Percentiles rank a stretch among this genome's conserved stretches.
phyloP scores from a whole-genome alignment of 2,888 invertebrate species.

The Phlogophora meticulosa region DNA sequence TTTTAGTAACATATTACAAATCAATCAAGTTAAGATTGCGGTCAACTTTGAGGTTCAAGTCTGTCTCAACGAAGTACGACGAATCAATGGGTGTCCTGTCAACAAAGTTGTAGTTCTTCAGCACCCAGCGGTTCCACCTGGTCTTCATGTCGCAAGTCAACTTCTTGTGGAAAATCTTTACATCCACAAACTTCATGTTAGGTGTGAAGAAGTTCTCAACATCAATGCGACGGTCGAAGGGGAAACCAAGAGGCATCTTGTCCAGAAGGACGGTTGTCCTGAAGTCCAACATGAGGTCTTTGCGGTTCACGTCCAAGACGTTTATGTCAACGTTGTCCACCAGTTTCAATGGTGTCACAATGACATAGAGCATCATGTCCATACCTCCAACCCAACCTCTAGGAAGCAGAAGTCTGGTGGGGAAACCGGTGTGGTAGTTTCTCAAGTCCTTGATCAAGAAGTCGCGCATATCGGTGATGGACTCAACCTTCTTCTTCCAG shows the following conservation, averaged over 20 bases:
- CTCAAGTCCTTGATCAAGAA: constrained; percentile 79
- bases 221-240: constrained; percentile 93
- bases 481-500: constrained; percentile 92
- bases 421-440: constrained; percentile 92
- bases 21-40: constrained; percentile 57
- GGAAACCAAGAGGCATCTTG: constrained; percentile 93
- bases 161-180: constrained; percentile 92
- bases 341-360: constrained; percentile 90
- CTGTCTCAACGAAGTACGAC: constrained; percentile 77
- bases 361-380: constrained; percentile 92
- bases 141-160: constrained; percentile 85
- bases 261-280: constrained; percentile 89
- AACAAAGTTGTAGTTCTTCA: constrained; percentile 80
- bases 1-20: constrained; percentile 27
- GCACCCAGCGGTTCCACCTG: constrained; percentile 83
- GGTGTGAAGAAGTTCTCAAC: constrained; percentile 92
- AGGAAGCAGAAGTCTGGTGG: constrained; percentile 93
- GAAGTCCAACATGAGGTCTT: constrained; percentile 83
- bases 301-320: constrained; percentile 85
- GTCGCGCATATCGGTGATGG: constrained; percentile 85
- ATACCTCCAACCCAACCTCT: constrained; percentile 93
- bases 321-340: constrained; percentile 82
- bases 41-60: constrained; percentile 68
- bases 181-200: constrained; percentile 93
- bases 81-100: constrained; percentile 75